Evolutionary conservation across 53 echinoderm and acorn worm genomes (phyloP).

Genomic region (Crossaster papposus): DNA sequence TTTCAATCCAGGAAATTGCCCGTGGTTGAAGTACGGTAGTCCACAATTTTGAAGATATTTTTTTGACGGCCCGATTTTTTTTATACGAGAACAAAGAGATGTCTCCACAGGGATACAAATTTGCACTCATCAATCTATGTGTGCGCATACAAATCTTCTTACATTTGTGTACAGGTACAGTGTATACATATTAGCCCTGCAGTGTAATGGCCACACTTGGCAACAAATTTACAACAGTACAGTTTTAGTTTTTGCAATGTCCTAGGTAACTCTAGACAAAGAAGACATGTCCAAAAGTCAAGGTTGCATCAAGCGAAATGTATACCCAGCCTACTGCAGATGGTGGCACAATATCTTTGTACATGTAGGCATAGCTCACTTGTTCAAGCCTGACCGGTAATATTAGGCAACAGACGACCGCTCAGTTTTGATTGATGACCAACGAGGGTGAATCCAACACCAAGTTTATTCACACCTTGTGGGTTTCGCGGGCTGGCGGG

Average conservation of each 20-base stretch:
- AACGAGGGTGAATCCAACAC: constrained; percentile 23
- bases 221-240: background rate
- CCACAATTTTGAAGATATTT: too few relatives aligned
- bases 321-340: background rate
- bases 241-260: background rate
- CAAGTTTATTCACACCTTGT: constrained; percentile 42
- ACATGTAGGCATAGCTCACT: background rate
- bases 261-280: background rate
- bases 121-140: too few relatives aligned
- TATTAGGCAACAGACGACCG: background rate
- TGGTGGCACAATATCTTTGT: background rate
- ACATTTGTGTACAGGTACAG: too few relatives aligned
- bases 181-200: too few relatives aligned
- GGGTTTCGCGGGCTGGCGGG: constrained; percentile 10
- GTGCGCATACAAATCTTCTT: too few relatives aligned
- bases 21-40: too few relatives aligned
- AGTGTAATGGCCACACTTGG: too few relatives aligned
- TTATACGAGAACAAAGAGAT: too few relatives aligned
- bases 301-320: background rate
- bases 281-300: background rate
- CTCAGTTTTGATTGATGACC: constrained; percentile 44
- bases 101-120: too few relatives aligned
- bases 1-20: too few relatives aligned
- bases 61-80: too few relatives aligned
- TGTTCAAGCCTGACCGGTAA: background rate